These are phyloP conservation scores for Pentalonia nigronervosa DNA, from an alignment of 1,140 invertebrate genomes.

Conservation along the genomic window DNA sequence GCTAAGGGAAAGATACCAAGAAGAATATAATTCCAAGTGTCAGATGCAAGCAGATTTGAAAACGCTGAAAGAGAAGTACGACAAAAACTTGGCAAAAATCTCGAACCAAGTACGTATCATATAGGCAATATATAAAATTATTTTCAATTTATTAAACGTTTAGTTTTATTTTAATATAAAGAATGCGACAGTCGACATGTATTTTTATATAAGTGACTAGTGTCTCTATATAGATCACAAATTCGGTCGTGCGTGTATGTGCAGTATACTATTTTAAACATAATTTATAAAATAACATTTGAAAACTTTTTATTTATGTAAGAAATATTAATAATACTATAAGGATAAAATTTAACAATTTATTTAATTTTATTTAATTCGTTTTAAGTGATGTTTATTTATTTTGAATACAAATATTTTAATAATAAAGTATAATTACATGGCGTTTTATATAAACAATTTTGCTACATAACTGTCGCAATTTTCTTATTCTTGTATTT, in stretches of 20 bases:
- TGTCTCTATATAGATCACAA: no score
- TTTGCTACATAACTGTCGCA: not conserved
- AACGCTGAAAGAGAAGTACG: slow-evolving; percentile 65
- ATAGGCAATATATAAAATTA: not conserved
- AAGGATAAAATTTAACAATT: no score
- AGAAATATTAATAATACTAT: no score
- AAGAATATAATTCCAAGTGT: slow-evolving; percentile 66
- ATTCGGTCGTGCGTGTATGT: not conserved
- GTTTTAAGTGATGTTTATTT: not conserved
- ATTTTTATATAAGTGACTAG: no score
- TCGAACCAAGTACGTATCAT: not conserved
- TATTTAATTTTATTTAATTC: no score
- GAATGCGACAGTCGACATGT: not conserved
- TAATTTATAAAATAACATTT: not conserved
- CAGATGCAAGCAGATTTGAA: slow-evolving; percentile 66
- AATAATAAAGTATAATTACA: not conserved
- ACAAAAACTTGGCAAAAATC: slow-evolving; percentile 60
- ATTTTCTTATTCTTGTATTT: not conserved
- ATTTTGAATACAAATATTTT: not conserved
- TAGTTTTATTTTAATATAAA: not conserved
- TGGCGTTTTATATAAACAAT: not conserved
- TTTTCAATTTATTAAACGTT: not conserved
- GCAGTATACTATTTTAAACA: not conserved
- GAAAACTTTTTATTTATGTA: no score
- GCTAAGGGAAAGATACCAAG: slow-evolving; percentile 65